Conservation (phyloP, 1,140 invertebrate species). For the Caligus rogercresseyi region DNA sequence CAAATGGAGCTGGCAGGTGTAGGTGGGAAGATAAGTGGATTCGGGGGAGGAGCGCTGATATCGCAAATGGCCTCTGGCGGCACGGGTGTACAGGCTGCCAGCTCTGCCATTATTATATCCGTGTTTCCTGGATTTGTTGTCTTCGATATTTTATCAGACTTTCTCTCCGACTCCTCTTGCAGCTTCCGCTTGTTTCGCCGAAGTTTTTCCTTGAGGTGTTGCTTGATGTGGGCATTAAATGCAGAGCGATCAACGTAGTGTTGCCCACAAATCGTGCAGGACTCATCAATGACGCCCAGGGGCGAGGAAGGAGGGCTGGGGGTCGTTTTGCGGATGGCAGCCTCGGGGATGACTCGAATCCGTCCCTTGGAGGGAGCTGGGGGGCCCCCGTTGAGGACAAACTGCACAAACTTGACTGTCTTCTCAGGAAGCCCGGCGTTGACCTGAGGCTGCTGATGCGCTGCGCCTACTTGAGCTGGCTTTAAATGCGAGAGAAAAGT, state of each 20-base stretch:
- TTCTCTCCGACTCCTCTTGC: neutral
- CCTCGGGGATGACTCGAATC: neutral
- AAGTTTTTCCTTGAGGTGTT: slow-evolving; percentile 13
- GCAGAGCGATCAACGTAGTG: slow-evolving; percentile 1
- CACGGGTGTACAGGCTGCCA: slow-evolving; percentile 3
- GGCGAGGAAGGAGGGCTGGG: neutral
- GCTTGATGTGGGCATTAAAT: slow-evolving; percentile 8
- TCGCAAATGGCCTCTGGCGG: neutral
- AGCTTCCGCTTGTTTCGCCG: neutral
- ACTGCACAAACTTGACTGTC: neutral
- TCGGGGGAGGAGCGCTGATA: neutral
- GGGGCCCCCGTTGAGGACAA: neutral
- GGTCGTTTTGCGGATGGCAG: neutral
- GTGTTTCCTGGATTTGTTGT: neutral
- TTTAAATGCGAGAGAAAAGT: neutral
- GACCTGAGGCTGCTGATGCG: neutral
- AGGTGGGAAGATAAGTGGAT: neutral
- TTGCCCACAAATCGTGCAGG: slow-evolving; percentile 8
- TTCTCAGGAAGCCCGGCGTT: no score
- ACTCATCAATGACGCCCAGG: neutral
- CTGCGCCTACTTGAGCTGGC: neutral
- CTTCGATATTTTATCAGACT: neutral
- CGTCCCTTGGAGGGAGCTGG: neutral
- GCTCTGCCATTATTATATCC: slow-evolving; percentile 7
- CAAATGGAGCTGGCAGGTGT: neutral